Evolutionary conservation across 2,113 vertebrate species (phyloP).

Genomic region (Clarias gariepinus): DNA sequence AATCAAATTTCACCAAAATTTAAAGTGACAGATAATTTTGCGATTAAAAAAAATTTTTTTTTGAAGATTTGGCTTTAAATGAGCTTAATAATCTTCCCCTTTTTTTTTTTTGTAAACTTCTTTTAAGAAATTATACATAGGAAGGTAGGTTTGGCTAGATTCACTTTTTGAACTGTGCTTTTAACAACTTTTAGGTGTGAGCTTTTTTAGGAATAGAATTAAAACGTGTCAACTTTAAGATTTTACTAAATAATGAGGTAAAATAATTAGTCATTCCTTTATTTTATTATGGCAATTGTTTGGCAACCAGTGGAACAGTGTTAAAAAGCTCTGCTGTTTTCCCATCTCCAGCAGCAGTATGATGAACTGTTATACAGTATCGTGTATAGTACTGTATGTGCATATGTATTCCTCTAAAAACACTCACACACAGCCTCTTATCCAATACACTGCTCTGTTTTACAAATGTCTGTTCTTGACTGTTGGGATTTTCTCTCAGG

Average conservation of each 20-base stretch:
- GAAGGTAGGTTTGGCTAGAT: too few species aligned
- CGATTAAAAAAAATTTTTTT: too few species aligned
- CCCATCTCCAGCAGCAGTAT: background rate
- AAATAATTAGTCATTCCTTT: background rate
- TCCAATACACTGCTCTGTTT: constrained; percentile 64
- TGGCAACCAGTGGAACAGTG: background rate
- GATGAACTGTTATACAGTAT: background rate
- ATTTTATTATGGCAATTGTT: background rate
- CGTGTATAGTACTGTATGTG: constrained; percentile 17
- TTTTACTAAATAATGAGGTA: background rate
- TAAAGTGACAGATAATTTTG: too few species aligned
- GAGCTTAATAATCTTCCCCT: too few species aligned
- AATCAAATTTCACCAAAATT: too few species aligned
- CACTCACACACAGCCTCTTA: constrained; percentile 19
- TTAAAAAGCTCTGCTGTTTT: background rate
- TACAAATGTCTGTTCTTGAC: constrained; percentile 65
- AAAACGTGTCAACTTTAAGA: background rate
- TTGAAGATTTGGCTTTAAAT: too few species aligned
- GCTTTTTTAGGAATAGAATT: background rate
- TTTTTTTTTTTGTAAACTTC: too few species aligned
- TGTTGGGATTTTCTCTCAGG: constrained; percentile 68
- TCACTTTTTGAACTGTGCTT: too few species aligned
- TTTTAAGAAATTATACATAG: too few species aligned
- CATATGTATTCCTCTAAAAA: constrained; percentile 28
- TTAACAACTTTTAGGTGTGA: background rate